These are phyloP conservation scores for Diacarnus erythraeanus DNA, from an alignment of 37 sponge, comb jelly and placozoan genomes.

Conservation along the genomic window DNA sequence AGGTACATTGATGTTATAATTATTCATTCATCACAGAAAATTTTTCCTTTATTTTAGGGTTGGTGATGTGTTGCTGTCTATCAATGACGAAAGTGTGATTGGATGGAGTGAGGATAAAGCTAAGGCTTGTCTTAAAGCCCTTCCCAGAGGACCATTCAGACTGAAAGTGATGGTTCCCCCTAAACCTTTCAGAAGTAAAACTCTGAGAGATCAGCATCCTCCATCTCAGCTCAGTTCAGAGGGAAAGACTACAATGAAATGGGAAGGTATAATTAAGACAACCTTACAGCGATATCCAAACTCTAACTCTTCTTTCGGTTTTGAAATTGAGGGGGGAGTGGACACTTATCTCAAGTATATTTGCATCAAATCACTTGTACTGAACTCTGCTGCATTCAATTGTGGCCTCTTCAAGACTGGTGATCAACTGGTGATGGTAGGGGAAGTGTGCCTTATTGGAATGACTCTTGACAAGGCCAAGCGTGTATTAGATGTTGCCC, in stretches of 20 bases:
- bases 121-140: conserved; percentile 43
- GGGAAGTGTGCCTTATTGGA: conserved; percentile 66
- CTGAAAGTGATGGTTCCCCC: conserved; percentile 70
- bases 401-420: conserved; percentile 30
- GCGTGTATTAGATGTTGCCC: conserved; percentile 35
- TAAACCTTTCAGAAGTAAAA: conserved; percentile 26
- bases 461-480: conserved; percentile 44
- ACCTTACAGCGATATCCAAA: not conserved
- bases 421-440: conserved; percentile 77
- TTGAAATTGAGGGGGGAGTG: conserved; percentile 61
- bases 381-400: conserved; percentile 46
- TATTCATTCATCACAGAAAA: not conserved
- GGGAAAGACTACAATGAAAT: conserved; percentile 19
- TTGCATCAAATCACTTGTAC: conserved; percentile 47
- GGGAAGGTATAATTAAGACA: not conserved
- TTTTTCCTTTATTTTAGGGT: conserved; percentile 18
- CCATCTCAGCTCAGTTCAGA: not conserved
- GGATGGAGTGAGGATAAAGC: conserved; percentile 24
- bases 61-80: conserved; percentile 62
- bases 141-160: conserved; percentile 51
- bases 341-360: conserved; percentile 61
- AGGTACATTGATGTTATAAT: conserved; percentile 32
- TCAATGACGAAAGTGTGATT: conserved; percentile 48
- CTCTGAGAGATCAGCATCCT: not conserved
- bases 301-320: conserved; percentile 40